These are phyloP conservation scores for Brachionus calyciflorus DNA, from an alignment of 1,140 invertebrate genomes.

Conservation along the genomic window DNA sequence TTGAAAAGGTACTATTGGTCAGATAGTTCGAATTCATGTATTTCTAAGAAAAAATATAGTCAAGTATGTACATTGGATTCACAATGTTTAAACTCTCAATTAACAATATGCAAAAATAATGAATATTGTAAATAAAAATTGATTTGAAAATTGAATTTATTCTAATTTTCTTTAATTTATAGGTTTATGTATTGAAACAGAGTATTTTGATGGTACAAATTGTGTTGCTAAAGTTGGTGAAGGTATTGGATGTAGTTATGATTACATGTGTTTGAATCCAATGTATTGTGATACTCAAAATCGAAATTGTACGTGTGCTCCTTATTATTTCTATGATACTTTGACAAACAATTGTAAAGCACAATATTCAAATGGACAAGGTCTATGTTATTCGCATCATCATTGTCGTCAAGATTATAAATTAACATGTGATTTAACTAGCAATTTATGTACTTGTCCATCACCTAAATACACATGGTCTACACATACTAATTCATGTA, in stretches of 20 bases:
- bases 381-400: neutral
- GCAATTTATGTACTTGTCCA: neutral
- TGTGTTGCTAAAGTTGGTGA: neutral
- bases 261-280: neutral
- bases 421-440: neutral
- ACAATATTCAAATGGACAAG: neutral
- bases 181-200: neutral
- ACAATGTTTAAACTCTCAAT: neutral
- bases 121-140: neutral
- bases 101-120: constrained; percentile 6
- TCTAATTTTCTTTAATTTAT: neutral
- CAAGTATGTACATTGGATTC: neutral
- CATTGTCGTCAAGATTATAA: neutral
- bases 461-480: neutral
- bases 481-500: neutral
- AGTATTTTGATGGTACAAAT: neutral
- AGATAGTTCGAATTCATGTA: neutral
- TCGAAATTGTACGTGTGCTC: neutral
- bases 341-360: neutral
- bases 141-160: neutral
- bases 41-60: constrained; percentile 4
- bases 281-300: constrained; percentile 1
- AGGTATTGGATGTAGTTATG: neutral
- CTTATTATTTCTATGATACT: neutral
- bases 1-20: neutral